These are phyloP conservation scores for Heliopora coerulea DNA, from an alignment of 92 coral and sea anemone genomes.

Conservation along the genomic window DNA sequence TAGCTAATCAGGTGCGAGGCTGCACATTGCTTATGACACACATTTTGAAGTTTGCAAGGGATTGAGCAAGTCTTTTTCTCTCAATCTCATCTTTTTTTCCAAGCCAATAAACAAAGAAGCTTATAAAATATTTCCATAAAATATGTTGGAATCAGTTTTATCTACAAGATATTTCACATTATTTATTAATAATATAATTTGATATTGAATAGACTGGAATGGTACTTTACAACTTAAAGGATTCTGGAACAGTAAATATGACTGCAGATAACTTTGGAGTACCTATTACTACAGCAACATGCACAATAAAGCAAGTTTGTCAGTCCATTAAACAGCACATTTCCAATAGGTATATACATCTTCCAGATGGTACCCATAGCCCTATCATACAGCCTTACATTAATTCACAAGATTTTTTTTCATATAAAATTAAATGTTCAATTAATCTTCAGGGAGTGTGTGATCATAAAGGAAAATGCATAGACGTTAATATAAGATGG, in stretches of 20 bases:
- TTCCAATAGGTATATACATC: conserved; percentile 50
- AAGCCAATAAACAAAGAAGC: not conserved
- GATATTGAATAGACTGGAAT: conserved; percentile 2
- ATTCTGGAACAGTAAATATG: conserved; percentile 19
- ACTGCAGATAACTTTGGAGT: conserved; percentile 19
- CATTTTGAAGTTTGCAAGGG: too few relatives aligned
- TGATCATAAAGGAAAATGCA: conserved; percentile 29
- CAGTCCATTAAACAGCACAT: conserved; percentile 26
- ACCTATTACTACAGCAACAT: conserved; percentile 42
- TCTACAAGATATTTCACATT: not conserved
- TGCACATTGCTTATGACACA: too few relatives aligned
- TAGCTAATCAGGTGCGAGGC: too few relatives aligned
- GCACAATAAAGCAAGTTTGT: conserved; percentile 44
- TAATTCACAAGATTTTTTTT: conserved; percentile 42
- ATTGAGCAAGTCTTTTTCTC: not conserved
- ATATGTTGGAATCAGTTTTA: not conserved
- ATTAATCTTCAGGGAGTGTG: conserved; percentile 27
- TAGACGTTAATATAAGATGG: conserved; percentile 39
- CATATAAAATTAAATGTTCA: conserved; percentile 22
- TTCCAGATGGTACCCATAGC: conserved; percentile 65
- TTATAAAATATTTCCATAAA: not conserved
- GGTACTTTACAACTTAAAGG: conserved; percentile 13
- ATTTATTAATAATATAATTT: not conserved
- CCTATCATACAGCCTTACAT: conserved; percentile 51
- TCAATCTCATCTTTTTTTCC: not conserved